Percentiles rank a stretch among this genome's conserved stretches.
Conservation (phyloP, 1,140 invertebrate genomes). For the Ceratitis capitata region DNA sequence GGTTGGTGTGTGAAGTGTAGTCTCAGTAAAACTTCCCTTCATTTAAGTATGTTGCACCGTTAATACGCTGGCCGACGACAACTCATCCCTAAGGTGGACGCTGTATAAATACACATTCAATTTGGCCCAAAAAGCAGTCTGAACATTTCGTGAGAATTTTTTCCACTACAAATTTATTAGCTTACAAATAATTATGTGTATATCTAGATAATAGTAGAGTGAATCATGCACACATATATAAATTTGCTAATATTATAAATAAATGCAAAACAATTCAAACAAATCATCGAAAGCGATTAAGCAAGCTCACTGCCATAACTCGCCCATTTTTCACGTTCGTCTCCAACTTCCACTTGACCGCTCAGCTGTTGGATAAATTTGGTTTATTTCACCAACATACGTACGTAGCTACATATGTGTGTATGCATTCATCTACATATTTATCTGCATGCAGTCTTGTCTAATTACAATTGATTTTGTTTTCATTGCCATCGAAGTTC, state of each 20-base stretch:
- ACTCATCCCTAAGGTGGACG: no score
- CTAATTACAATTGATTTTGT: constrained; percentile 1
- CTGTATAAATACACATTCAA: neutral
- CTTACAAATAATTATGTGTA: neutral
- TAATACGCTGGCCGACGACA: neutral
- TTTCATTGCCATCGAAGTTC: neutral
- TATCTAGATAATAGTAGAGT: neutral
- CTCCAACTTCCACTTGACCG: neutral
- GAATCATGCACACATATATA: neutral
- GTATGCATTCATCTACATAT: neutral
- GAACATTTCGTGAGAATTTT: no score
- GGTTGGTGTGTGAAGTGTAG: no score
- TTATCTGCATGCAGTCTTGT: neutral
- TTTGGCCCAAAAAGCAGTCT: neutral
- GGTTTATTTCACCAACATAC: neutral
- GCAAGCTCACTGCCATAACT: neutral
- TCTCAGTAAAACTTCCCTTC: no score
- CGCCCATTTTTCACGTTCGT: neutral
- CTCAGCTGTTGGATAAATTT: neutral
- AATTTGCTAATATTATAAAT: no score
- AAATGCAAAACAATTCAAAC: no score
- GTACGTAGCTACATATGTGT: neutral
- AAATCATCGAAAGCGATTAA: neutral
- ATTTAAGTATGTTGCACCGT: no score
- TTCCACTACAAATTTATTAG: no score